Evolutionary conservation across 1,140 invertebrate genomes (phyloP), one percentile per base, ranked within the genome.

Genomic region (Aculops lycopersici): DNA sequence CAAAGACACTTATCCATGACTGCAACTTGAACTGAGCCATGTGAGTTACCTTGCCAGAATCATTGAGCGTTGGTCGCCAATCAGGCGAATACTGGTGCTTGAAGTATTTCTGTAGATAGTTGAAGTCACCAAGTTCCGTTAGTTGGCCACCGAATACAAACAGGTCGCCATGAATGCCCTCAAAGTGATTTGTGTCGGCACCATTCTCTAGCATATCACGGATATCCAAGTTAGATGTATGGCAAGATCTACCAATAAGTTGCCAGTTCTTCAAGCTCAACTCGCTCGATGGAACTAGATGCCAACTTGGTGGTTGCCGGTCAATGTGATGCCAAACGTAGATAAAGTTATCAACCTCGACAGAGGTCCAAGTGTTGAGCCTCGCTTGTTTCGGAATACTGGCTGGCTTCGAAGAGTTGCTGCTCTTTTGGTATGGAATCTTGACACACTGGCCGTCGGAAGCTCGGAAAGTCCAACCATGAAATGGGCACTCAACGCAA

Each of bases 131-230:
- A 38, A 35, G 41, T 52, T 39, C 40, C 51, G 50, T 51, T 19
- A 64, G 52, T 39, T 63, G 55, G 1, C 61, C 53, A 20, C 68
- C 64, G 18, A 63, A 48, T 24, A 75, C 47, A 48, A 72, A 53
- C 21, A 61, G 51, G 16, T 65, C 56, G 18, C 63, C 64, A 47
- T 86, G 79, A 0, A 86, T 62, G 0, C 69, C 64, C 39, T 63
- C 64, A 12, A 88, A 58, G 52, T 86, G 80, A 0, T 70, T 69
- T 1, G 72, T 58, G 52, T 88, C 80, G 0, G 77, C 74, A 0
- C 77, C 80, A 49, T 88, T 88, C 56, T 86, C 79, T 1, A 79
- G 77, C 36, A 86, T 75, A 51, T 86, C 80, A 72, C 84, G 52
- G 8, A 49, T 17, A n/a, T 45, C 13, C 16, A 35, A n/a, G 2